Base-by-base conservation (phyloP, 2,797 vertebrate species). In the Ptychadena robeensis region DNA sequence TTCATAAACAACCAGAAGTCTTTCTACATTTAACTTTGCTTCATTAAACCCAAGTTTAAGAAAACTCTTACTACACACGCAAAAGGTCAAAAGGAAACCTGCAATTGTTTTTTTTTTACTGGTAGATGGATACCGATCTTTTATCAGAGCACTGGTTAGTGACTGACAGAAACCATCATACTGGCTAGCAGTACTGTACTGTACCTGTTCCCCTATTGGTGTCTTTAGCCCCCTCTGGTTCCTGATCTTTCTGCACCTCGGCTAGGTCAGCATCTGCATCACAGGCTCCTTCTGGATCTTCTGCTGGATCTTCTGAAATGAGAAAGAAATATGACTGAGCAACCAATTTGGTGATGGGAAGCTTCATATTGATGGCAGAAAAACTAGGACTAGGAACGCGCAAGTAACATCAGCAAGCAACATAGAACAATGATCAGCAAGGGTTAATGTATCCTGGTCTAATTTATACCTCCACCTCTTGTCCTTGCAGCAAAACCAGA, bases 141-240 rank as follows among this genome's bases (percentile, higher is more conserved):
- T n/a, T n/a, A n/a, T n/a, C n/a, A n/a, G n/a, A n/a, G n/a, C n/a
- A n/a, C n/a, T n/a, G n/a, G n/a, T n/a, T n/a, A n/a, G n/a, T n/a
- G 9, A 35, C 9, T 35, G 9, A 9, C 3, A 35, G 9, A 3
- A 3, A 35, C 9, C 3, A 1, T 22, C 1, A 8, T 18, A 53
- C 44, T 7, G 44, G 18, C 44, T 53, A 6, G 15, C 15, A 6
- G 6, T 53, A 22, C 22, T 4, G 44, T 22, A 53, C 44, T n/a
- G 15, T 95, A 98, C 95, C 97, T 96, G 96, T 93, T 95, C 96
- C 96, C 96, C 96, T 98, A 94, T 91, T 94, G 92, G 96, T 95
- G 86, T 98, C 96, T 91, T 96, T 98, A 88, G 98, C 96, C 88
- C 94, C 92, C 92, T 94, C 95, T 91, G 95, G 93, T 90, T 98